These are phyloP conservation scores for Sebastes trivittatus DNA, from an alignment of 2,797 vertebrate species.

Conservation along the genomic window DNA sequence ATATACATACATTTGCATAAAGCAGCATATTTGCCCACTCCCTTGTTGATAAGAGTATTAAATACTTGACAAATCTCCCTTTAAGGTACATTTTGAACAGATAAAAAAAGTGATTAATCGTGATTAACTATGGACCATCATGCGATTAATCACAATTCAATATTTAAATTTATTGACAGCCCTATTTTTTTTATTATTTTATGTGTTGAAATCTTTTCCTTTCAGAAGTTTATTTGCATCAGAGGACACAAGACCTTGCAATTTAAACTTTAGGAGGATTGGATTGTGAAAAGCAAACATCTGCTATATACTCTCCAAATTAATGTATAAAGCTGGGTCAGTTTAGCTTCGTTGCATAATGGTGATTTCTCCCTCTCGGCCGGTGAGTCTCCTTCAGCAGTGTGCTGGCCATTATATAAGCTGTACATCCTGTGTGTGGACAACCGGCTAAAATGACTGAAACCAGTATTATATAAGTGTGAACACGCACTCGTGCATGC, in stretches of 20 bases:
- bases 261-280: background rate
- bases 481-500: background rate
- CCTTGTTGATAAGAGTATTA: too few relatives aligned
- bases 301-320: background rate
- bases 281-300: constrained; percentile 5
- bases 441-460: constrained; percentile 9
- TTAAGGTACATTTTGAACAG: too few relatives aligned
- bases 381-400: background rate
- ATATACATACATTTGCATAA: too few relatives aligned
- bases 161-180: too few relatives aligned
- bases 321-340: constrained; percentile 6
- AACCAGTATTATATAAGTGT: background rate
- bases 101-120: too few relatives aligned
- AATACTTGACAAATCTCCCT: too few relatives aligned
- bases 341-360: background rate
- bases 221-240: background rate
- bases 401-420: background rate
- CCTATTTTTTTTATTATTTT: background rate
- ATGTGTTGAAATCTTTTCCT: background rate
- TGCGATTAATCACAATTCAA: too few relatives aligned
- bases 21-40: too few relatives aligned
- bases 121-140: too few relatives aligned
- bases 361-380: background rate
- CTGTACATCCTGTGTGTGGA: background rate
- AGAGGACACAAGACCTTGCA: background rate